Evolutionary conservation across 2,797 vertebrate species (phyloP), one percentile per base, ranked within the genome.

Genomic region (Carapus acus): DNA sequence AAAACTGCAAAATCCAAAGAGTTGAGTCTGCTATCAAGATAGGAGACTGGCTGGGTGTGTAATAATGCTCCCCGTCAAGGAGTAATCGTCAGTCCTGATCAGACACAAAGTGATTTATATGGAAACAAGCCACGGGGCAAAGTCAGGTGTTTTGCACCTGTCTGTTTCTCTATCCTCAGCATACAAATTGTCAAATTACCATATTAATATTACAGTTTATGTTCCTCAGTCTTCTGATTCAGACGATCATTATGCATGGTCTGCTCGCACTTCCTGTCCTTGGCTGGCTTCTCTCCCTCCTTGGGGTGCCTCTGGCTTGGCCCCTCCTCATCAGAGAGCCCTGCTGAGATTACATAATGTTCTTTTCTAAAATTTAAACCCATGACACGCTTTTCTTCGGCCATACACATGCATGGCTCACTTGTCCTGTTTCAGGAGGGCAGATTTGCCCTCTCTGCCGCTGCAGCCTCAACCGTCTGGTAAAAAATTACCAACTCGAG

Each of bases 331-430:
- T 53, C 15, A n/a, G n/a, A 53, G 62, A 59, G 50, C 56, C 61
- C 69, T 72, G 64, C 63, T 78, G 74, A 65, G 70, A 79, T 85
- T 84, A 86, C 69, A 84, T 81, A 84, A 84, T 49, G 58, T 33
- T 44, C 46, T 68, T 76, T 80, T 65, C 68, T 56, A 62, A 36
- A 63, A 59, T 74, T 63, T 65, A 81, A 77, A 78, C 61, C 71
- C 65, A 65, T 71, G 62, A 81, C 81, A 83, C 54, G 58, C 73
- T 86, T 79, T 74, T 66, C 4, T 76, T 69, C 74, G 69, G 71
- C 66, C 62, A 53, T 73, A 80, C 63, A 80, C 57, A 65, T 74
- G 29, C 62, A n/a, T 21, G 49, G 22, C 23, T 56, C 48, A 59
- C 54, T 74, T 46, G 52, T 69, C 45, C 65, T 58, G 65, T 37